These are phyloP conservation scores for Aphelinus atriplicis DNA, from an alignment of 1,140 invertebrate species.

Conservation along the genomic window DNA sequence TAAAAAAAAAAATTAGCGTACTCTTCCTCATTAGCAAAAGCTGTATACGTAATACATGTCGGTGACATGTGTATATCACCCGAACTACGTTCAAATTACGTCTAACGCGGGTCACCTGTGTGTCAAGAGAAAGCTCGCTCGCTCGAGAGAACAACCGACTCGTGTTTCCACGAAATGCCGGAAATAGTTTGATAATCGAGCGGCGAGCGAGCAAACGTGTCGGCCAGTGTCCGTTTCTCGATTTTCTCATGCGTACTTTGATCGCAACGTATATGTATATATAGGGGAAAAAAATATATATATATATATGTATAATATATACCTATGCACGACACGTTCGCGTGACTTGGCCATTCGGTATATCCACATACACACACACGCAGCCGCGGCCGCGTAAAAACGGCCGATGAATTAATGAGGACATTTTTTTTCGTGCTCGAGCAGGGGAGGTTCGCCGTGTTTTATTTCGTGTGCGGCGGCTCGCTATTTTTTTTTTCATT, in stretches of 20 bases:
- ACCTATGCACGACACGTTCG: conserved; percentile 31
- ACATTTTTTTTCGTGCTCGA: conserved; percentile 47
- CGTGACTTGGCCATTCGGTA: conserved; percentile 46
- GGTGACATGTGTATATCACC: no score
- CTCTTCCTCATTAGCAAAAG: no score
- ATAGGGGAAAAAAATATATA: not conserved
- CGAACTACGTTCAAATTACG: no score
- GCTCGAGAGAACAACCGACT: no score
- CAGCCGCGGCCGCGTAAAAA: conserved; percentile 34
- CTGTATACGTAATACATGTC: no score
- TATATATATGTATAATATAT: not conserved
- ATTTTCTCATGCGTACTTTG: conserved; percentile 25
- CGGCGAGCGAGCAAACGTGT: no score
- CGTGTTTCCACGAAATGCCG: no score
- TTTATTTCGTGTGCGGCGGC: conserved; percentile 13
- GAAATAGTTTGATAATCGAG: no score
- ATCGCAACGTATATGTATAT: not conserved
- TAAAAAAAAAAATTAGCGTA: no score
- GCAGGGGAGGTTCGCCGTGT: conserved; percentile 2
- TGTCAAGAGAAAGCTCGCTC: no score
- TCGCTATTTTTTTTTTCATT: conserved; percentile 3
- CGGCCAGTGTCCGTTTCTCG: conserved; percentile 9
- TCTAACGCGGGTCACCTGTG: no score
- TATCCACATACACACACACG: conserved; percentile 21
- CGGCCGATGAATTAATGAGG: conserved; percentile 53